Evolutionary conservation across 2,113 vertebrate species (phyloP).

Genomic region (Cnemophilus loriae): DNA sequence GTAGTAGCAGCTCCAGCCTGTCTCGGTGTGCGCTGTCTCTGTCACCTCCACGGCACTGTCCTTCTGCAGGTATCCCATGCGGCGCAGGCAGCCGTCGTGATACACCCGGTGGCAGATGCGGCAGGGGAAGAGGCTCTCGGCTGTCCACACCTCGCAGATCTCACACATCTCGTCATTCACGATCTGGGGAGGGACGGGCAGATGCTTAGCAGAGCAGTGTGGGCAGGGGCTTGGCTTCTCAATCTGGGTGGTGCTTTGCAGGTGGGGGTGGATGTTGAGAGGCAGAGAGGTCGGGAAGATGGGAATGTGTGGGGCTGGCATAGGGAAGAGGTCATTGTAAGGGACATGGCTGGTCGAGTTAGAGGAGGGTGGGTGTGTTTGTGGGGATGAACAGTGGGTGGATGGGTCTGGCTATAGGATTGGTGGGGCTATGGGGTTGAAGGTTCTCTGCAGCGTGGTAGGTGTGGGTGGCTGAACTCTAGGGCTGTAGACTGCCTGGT

Average conservation of each 20-base stretch:
- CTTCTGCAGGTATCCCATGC: slow-evolving; percentile 86
- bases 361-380: neutral
- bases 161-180: slow-evolving; percentile 91
- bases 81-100: slow-evolving; percentile 92
- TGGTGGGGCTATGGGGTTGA: neutral
- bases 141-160: slow-evolving; percentile 96
- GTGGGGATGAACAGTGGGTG: neutral
- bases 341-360: neutral
- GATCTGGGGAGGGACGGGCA: slow-evolving; percentile 67
- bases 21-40: slow-evolving; percentile 84
- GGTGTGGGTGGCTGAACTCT: neutral
- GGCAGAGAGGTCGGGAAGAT: neutral
- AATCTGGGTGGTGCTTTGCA: accelerated
- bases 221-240: neutral
- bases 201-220: neutral
- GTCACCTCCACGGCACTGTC: slow-evolving; percentile 82
- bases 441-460: accelerated
- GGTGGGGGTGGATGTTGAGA: neutral
- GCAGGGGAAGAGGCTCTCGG: slow-evolving; percentile 92
- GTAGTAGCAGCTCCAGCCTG: slow-evolving; percentile 96
- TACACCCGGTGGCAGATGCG: slow-evolving; percentile 88
- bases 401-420: neutral
- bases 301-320: neutral
- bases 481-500: neutral
- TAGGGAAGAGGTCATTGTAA: neutral